Conservation (phyloP, 2,888 invertebrate genomes). For the Oasisia sp. region DNA sequence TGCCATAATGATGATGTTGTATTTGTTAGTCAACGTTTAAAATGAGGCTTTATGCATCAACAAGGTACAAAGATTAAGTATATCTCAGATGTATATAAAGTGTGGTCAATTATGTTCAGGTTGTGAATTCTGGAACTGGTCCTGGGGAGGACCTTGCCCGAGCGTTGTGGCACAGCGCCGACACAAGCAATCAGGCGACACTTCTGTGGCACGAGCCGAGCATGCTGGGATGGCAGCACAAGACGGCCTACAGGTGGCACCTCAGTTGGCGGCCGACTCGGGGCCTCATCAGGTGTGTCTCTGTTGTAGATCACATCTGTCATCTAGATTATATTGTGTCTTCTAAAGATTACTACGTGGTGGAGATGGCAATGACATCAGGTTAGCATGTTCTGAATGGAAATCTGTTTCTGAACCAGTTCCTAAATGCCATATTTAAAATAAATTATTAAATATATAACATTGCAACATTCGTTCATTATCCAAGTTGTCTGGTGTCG, state of each 20-base stretch:
- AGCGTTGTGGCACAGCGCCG: constrained; percentile 49
- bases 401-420: background rate
- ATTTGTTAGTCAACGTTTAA: no score
- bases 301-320: background rate
- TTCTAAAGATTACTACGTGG: background rate
- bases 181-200: constrained; percentile 41
- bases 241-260: constrained; percentile 50
- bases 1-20: no score
- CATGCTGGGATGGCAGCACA: constrained; percentile 48
- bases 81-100: no score
- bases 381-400: no score
- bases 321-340: background rate
- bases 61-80: no score
- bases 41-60: no score
- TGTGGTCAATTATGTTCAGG: constrained; percentile 35
- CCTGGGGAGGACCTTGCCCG: constrained; percentile 44
- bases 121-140: constrained; percentile 46
- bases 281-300: constrained; percentile 30
- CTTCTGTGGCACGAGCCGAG: constrained; percentile 52
- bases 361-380: no score
- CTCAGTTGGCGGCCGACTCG: constrained; percentile 45
- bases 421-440: background rate
- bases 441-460: background rate
- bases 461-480: background rate
- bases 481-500: background rate